Evolutionary conservation across 2,113 vertebrate species (phyloP).

Genomic region (Cyanoderma ruficeps): DNA sequence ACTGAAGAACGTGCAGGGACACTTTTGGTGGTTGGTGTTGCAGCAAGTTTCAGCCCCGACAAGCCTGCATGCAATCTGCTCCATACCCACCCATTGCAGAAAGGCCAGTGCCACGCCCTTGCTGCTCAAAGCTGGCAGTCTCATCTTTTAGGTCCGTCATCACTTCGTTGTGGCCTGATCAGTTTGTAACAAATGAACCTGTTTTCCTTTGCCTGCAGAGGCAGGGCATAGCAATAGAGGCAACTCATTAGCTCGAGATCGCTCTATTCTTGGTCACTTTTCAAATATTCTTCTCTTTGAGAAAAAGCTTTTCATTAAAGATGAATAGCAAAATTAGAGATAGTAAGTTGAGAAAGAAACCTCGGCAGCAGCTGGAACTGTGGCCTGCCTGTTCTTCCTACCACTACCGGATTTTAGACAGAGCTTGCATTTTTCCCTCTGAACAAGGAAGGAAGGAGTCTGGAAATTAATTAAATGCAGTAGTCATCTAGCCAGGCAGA

Average conservation of each 20-base stretch:
- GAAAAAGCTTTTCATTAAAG: constrained; percentile 8
- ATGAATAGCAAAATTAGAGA: constrained; percentile 10
- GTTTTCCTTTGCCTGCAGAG: neutral
- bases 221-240: neutral
- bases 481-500: neutral
- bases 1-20: neutral
- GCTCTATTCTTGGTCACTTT: neutral
- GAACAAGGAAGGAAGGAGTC: constrained; percentile 19
- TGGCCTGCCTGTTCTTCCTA: constrained; percentile 1
- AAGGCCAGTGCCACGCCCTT: neutral
- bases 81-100: neutral
- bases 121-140: neutral
- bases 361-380: neutral
- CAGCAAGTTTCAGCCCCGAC: neutral
- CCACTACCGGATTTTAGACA: neutral
- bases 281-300: neutral
- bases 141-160: fast-evolving
- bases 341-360: constrained; percentile 7
- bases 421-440: constrained; percentile 29
- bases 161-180: neutral
- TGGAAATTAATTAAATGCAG: constrained; percentile 40
- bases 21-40: neutral
- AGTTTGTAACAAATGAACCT: neutral
- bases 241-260: neutral
- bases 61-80: neutral